Base-by-base conservation (phyloP, 2,888 invertebrate species). In the Aelia acuminata region DNA sequence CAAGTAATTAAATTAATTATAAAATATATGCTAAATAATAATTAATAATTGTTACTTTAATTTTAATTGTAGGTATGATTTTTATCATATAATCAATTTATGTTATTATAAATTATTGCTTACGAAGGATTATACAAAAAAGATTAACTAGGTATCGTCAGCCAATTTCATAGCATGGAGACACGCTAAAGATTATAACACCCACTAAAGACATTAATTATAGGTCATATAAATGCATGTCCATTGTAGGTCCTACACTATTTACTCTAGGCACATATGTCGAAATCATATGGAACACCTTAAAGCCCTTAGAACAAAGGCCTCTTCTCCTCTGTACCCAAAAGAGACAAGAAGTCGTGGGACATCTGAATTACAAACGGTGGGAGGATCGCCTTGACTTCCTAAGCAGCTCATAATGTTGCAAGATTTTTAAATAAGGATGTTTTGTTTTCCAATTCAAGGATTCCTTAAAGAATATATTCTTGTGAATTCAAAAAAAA, bases 401-500 rank as follows among this genome's bases (percentile, higher is more conserved):
- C 63, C 35, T 35, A 70, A 70, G 63, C 63, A 70, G 63, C 31
- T 18, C 63, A 31, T 70, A 70, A 70, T 70, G 63, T 70, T 70
- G 63, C 63, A 70, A 70, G 63, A 70, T 35, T 70, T 70, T 70
- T 35, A 70, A 31, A 70, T 18, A 70, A 70, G 63, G 63, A 57
- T 70, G 31, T 70, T 70, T 70, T 31, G 18, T 70, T 70, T 31
- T 70, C 22, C 18, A 7, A 35, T 18, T 35, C 31, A 70, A 70
- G 63, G 63, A 70, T 35, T 7, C 35, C 31, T 35, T 20, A 35
- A 35, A 20, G 18, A 70, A 70, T 31, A 70, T 18, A 20, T 35
- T 70, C 35, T 18, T 35, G 18, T 26, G 0, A 70, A 70, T 70
- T 70, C 26, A 18, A 35, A 70, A 70, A 35, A 70, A 1, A 31